Base-by-base conservation (phyloP, 1,140 invertebrate genomes). In the Pseudomyrmex flavicornis region DNA sequence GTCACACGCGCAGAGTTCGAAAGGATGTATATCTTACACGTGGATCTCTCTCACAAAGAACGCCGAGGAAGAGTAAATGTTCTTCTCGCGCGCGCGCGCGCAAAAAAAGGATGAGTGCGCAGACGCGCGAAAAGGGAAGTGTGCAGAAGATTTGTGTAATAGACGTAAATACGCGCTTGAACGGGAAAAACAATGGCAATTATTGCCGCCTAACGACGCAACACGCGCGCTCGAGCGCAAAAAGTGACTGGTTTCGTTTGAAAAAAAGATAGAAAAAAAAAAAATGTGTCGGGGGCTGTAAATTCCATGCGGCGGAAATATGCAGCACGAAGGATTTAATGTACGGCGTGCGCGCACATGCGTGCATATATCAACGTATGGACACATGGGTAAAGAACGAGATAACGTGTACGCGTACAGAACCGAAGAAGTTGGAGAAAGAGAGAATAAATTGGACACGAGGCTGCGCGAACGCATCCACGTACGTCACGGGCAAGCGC, bases 401-500 rank as follows among this genome's bases (percentile, higher is more conserved):
- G 74, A 35, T 75, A 75, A 75, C 72, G 72, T 65, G 13, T 44
- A 46, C n/a, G 61, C n/a, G 15, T 48, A 5, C 15, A n/a, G 46
- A 59, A 20, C 70, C 26, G 56, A 59, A 17, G 56, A 58, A 62
- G 20, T 35, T 22, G 72, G 58, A 65, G 73, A 56, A 76, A 15
- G 74, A 54, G 74, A 76, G 74, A 76, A 76, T 76, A 76, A 61
- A 80, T 72, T 75, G 70, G 58, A 74, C 79, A 75, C 48, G 79
- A 72, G 61, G 74, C 54, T 66, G 76, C 76, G 76, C 68, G 72
- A 74, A 63, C 17, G 79, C 63, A 72, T 59, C 63, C 66, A 59
- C 66, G 54, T 80, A 80, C 68, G 62, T 65, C 69, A 63, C 61
- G 72, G 76, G 17, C 50, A 75, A 75, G 79, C 58, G 70, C 46